phyloP scores from a whole-genome alignment of 2,888 invertebrate genomes.

The Philereme transversata region DNA sequence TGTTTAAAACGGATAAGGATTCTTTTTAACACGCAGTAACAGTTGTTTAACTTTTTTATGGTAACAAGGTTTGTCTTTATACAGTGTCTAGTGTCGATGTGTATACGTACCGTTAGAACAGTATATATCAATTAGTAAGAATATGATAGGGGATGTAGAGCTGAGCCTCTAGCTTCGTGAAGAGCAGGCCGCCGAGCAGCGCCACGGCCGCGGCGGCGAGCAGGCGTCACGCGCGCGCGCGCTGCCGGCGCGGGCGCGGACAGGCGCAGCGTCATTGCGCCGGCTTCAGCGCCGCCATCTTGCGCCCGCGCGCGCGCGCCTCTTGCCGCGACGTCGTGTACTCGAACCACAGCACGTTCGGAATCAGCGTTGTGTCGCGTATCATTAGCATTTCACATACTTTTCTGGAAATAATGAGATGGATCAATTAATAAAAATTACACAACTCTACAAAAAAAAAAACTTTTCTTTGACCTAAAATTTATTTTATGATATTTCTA shows the following conservation, averaged over 20 bases:
- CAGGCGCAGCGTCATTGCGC: conserved; percentile 90
- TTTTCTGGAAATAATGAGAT: conserved; percentile 84
- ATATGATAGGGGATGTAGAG: conserved; percentile 48
- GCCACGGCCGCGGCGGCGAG: conserved; percentile 67
- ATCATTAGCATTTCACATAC: conserved; percentile 93
- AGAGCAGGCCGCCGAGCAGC: conserved; percentile 64
- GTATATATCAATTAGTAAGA: conserved; percentile 16
- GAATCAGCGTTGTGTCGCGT: conserved; percentile 94
- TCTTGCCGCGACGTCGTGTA: conserved; percentile 94
- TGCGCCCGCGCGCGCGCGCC: conserved; percentile 90
- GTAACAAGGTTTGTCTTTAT: no score
- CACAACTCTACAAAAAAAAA: no score
- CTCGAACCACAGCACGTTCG: conserved; percentile 96
- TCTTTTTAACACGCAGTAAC: no score
- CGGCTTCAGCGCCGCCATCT: conserved; percentile 90
- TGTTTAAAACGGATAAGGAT: no score
- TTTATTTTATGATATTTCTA: no score
- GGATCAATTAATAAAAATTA: no score
- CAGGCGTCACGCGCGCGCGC: conserved; percentile 78
- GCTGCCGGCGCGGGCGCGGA: conserved; percentile 56
- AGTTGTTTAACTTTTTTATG: no score
- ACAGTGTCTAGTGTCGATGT: no score
- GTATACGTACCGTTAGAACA: no score
- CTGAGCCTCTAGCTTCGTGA: conserved; percentile 53
- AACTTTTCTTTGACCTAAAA: no score